These are phyloP conservation scores for Trimorus sp. DNA, from an alignment of 2,888 invertebrate species.

Conservation along the genomic window DNA sequence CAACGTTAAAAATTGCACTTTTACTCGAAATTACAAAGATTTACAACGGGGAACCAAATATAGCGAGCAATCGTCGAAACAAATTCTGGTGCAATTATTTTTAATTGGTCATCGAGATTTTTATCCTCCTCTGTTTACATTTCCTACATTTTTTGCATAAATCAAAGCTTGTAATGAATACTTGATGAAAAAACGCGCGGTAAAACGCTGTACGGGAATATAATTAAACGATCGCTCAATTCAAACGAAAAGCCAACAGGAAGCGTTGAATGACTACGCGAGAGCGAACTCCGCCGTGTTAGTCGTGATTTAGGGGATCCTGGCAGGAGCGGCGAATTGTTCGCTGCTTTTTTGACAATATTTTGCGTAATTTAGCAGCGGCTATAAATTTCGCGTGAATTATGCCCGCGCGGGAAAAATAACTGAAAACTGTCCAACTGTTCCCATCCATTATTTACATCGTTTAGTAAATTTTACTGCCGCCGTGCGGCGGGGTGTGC, in stretches of 20 bases:
- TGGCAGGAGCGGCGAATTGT: constrained; percentile 65
- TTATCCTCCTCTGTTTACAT: neutral
- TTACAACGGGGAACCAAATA: no score
- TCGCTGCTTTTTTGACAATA: constrained; percentile 74
- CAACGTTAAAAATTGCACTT: no score
- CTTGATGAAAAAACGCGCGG: constrained; percentile 21
- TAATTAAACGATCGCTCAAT: constrained; percentile 68
- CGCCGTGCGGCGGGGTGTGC: constrained; percentile 67
- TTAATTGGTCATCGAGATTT: no score
- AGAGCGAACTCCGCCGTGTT: constrained; percentile 66
- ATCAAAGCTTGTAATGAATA: constrained; percentile 56
- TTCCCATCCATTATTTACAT: constrained; percentile 79
- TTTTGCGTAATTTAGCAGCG: constrained; percentile 79
- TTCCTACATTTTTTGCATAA: constrained; percentile 41
- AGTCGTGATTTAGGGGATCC: constrained; percentile 65
- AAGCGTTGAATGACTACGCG: constrained; percentile 67
- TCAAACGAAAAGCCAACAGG: constrained; percentile 64
- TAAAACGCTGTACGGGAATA: constrained; percentile 55
- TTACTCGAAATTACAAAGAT: no score
- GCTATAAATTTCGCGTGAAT: constrained; percentile 78
- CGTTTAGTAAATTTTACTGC: constrained; percentile 80
- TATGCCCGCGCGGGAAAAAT: constrained; percentile 76
- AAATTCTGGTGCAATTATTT: no score
- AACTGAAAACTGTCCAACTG: constrained; percentile 78
- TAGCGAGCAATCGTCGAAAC: no score